phyloP scores from a whole-genome alignment of 2,113 vertebrate species.

The Datnioides undecimradiatus region DNA sequence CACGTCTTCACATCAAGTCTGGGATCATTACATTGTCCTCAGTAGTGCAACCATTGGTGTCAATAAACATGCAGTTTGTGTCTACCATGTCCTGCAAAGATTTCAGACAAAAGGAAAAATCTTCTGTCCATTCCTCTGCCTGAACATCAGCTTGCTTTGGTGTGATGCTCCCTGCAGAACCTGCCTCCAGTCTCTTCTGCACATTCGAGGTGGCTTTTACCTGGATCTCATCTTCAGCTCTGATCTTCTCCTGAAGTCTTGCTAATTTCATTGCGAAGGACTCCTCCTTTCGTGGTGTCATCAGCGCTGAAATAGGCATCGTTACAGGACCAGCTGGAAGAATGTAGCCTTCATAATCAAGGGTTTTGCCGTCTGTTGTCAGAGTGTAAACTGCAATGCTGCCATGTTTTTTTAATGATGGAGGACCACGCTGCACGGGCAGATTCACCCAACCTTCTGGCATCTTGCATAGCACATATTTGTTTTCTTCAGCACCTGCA shows the following conservation, averaged over 20 bases:
- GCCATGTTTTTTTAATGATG: accelerated
- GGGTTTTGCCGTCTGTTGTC: accelerated
- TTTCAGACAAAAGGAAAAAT: too few relatives aligned
- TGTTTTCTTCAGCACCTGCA: not conserved
- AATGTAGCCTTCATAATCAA: constrained; percentile 29
- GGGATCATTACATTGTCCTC: not conserved
- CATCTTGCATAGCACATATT: constrained; percentile 9
- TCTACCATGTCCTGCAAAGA: too few relatives aligned
- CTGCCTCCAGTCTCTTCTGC: too few relatives aligned
- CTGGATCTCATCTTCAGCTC: not conserved
- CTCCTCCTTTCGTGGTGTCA: accelerated
- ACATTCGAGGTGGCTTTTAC: not conserved
- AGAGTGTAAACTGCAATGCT: constrained; percentile 16
- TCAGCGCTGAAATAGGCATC: not conserved
- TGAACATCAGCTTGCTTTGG: not conserved
- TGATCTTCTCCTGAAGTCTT: not conserved
- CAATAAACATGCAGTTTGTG: too few relatives aligned
- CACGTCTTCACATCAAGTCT: too few relatives aligned
- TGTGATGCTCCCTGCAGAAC: not conserved
- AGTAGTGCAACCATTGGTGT: too few relatives aligned
- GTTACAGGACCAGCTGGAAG: not conserved
- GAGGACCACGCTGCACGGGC: not conserved
- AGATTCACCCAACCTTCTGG: not conserved
- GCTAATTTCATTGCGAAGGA: accelerated
- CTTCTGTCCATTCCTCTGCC: too few relatives aligned